A percentile compares a stretch with the other conserved stretches of the same genome.
Conservation (phyloP, 1,140 invertebrate genomes). For the Diabrotica virgifera region DNA sequence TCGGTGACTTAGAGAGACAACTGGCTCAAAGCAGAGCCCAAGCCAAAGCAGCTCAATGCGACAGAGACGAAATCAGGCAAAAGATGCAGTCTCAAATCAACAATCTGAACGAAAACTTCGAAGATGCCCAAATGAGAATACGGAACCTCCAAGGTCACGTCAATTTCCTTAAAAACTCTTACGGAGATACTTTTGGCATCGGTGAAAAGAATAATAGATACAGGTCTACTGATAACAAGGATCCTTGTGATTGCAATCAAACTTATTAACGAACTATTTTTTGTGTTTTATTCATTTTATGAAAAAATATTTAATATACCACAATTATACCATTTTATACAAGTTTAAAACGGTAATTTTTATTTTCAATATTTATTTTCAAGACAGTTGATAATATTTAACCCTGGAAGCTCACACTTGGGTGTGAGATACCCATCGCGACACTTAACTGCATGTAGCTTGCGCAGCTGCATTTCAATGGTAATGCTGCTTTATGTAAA, state of each 20-base stretch:
- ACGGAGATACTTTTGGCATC: slow-evolving; percentile 10
- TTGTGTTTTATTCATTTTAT: not conserved
- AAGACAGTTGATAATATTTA: too few relatives aligned
- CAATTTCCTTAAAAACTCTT: slow-evolving; percentile 30
- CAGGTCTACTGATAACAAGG: not conserved
- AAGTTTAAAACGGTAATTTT: too few relatives aligned
- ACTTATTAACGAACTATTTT: slow-evolving; percentile 5
- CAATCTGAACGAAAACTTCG: slow-evolving; percentile 64
- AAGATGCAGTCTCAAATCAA: slow-evolving; percentile 68
- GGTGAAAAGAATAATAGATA: not conserved
- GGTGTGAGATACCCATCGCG: too few relatives aligned
- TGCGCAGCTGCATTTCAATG: too few relatives aligned
- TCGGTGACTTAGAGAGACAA: slow-evolving; percentile 63
- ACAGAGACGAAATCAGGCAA: slow-evolving; percentile 64
- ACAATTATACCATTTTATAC: not conserved
- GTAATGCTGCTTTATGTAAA: too few relatives aligned
- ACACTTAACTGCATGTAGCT: too few relatives aligned
- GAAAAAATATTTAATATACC: not conserved
- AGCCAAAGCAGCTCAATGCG: slow-evolving; percentile 61
- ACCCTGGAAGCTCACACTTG: too few relatives aligned
- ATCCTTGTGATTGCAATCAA: slow-evolving; percentile 13
- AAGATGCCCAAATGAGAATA: slow-evolving; percentile 64
- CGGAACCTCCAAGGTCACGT: slow-evolving; percentile 54
- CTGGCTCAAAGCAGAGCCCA: slow-evolving; percentile 60
- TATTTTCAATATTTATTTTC: too few relatives aligned